phyloP scores from a whole-genome alignment of 1,140 invertebrate species.

The Drosophila murphyi region DNA sequence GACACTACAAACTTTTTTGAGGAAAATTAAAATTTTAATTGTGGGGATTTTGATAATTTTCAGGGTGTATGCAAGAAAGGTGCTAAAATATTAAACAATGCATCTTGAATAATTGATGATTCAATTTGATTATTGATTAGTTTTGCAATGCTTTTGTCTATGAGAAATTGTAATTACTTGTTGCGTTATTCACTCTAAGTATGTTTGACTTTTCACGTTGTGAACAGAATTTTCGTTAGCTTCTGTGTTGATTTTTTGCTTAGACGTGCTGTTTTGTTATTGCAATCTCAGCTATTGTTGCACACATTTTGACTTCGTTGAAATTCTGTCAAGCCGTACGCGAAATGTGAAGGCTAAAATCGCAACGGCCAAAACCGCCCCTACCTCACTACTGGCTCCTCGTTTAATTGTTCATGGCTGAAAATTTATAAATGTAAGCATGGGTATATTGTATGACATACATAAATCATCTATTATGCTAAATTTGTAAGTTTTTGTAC shows the following conservation, averaged over 20 bases:
- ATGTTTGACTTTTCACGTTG: constrained; percentile 17
- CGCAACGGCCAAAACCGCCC: constrained; percentile 6
- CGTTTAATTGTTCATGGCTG: constrained; percentile 16
- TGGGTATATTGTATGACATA: constrained; percentile 6
- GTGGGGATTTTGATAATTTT: background rate
- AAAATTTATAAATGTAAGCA: constrained; percentile 6
- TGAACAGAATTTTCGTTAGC: constrained; percentile 13
- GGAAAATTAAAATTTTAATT: background rate
- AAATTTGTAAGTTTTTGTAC: too few relatives aligned
- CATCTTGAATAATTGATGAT: constrained; percentile 1
- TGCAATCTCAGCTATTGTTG: constrained; percentile 46
- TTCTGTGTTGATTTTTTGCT: constrained; percentile 23
- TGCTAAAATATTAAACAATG: background rate
- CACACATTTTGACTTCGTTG: constrained; percentile 41
- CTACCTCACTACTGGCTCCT: background rate
- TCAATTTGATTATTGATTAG: constrained; percentile 19
- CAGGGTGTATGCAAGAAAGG: background rate
- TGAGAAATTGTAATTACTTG: constrained; percentile 9
- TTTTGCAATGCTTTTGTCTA: background rate
- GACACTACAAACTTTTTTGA: background rate
- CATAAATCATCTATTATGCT: too few relatives aligned
- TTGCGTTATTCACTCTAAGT: background rate
- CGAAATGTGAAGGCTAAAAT: constrained; percentile 53
- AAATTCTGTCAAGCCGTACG: constrained; percentile 47
- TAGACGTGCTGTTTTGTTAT: constrained; percentile 20